Evolutionary conservation across 1,140 invertebrate species (phyloP).

Genomic region (Caenorhabditis tropicalis): DNA sequence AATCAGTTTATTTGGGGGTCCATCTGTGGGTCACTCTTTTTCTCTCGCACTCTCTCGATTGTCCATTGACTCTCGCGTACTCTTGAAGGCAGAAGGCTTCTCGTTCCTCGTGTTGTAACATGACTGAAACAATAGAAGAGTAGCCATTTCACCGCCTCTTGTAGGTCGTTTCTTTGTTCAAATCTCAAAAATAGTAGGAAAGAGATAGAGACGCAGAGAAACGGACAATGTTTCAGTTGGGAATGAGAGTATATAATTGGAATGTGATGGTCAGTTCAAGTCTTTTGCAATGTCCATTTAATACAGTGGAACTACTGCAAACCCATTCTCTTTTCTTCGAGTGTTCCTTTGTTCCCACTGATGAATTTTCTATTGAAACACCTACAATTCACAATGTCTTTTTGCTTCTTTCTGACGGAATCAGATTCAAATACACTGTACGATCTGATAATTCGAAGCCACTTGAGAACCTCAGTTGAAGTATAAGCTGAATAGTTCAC

Average conservation of each 20-base stretch:
- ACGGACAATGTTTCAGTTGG: neutral
- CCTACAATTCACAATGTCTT: neutral
- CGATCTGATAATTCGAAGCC: no score
- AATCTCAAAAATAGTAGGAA: neutral
- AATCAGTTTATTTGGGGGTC: conserved; percentile 7
- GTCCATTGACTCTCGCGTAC: neutral
- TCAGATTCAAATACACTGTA: no score
- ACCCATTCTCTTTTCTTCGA: neutral
- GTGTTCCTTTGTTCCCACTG: neutral
- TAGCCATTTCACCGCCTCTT: conserved; percentile 8
- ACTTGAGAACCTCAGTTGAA: no score
- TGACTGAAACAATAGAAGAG: conserved; percentile 36
- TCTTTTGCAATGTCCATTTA: neutral
- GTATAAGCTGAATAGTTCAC: no score
- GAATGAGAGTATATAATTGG: conserved; percentile 37
- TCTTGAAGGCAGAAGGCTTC: neutral
- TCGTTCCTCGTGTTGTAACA: conserved; percentile 32
- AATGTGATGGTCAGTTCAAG: conserved; percentile 26
- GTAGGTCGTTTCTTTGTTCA: conserved; percentile 24
- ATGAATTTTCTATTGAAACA: neutral
- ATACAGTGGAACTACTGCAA: neutral
- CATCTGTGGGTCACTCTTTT: conserved; percentile 26
- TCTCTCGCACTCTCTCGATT: neutral
- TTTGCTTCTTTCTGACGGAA: no score
- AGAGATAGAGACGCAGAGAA: neutral